phyloP scores from a whole-genome alignment of 2,888 invertebrate species.

The Troglohyphantes excavatus region DNA sequence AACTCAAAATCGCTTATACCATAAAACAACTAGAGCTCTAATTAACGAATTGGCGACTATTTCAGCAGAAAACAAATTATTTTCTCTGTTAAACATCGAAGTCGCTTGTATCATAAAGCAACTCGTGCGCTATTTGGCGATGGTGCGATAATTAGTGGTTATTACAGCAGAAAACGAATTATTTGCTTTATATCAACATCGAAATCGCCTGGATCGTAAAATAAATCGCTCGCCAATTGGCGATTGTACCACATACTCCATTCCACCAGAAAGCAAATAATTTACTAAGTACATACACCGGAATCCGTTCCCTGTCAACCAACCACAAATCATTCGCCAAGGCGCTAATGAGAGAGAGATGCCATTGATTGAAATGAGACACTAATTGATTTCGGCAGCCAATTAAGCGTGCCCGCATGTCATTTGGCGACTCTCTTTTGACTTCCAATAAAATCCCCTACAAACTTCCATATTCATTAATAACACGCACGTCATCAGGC shows the following conservation, averaged over 20 bases:
- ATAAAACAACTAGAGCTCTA: no score
- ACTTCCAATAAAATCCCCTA: constrained; percentile 66
- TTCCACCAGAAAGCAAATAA: neutral
- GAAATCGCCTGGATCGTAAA: no score
- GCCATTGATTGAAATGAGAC: constrained; percentile 75
- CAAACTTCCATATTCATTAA: constrained; percentile 47
- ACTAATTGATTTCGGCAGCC: constrained; percentile 75
- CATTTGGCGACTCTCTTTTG: constrained; percentile 70
- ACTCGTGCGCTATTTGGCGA: no score
- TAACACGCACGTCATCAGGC: constrained; percentile 60
- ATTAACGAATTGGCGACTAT: no score
- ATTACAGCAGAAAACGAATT: no score
- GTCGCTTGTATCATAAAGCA: no score
- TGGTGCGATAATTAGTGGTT: no score
- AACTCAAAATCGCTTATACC: no score
- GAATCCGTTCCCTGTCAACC: neutral
- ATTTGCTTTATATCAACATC: no score
- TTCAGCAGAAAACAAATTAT: no score
- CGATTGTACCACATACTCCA: neutral
- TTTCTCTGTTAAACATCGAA: no score
- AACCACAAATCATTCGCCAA: constrained; percentile 28
- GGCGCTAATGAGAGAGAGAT: neutral
- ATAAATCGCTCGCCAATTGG: neutral
- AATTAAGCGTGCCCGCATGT: constrained; percentile 70
- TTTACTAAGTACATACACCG: neutral